phyloP scores from a whole-genome alignment of 1,140 invertebrate genomes.

The Sipha flava region DNA sequence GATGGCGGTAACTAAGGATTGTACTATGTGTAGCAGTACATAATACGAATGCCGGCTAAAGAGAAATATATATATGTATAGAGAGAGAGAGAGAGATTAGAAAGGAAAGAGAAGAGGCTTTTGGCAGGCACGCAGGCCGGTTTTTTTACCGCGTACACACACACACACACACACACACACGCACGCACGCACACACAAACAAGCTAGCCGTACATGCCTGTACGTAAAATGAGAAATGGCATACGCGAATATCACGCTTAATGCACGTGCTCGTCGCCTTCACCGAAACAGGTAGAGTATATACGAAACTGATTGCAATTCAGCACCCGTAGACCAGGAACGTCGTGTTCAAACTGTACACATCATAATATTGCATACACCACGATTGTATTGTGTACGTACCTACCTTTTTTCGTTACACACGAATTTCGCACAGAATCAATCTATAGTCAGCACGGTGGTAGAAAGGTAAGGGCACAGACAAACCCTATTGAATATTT shows the following conservation, averaged over 20 bases:
- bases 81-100: not conserved
- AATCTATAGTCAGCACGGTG: no score
- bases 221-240: constrained; percentile 16
- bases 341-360: no score
- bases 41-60: not conserved
- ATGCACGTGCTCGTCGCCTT: not conserved
- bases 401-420: no score
- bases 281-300: not conserved
- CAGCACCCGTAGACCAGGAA: not conserved
- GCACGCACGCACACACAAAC: not conserved
- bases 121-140: not conserved
- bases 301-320: not conserved
- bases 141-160: not conserved
- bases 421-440: no score
- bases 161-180: not conserved
- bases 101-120: not conserved
- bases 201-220: not conserved
- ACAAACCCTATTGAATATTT: no score
- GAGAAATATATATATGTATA: no score
- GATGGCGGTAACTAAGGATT: no score
- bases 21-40: no score
- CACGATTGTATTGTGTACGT: no score
- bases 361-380: no score
- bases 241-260: constrained; percentile 13
- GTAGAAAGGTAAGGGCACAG: no score